A percentile compares a stretch with the other conserved stretches of the same genome.
These are phyloP conservation scores for Coreoperca whiteheadi DNA, from an alignment of 2,113 vertebrate species.

Conservation along the genomic window DNA sequence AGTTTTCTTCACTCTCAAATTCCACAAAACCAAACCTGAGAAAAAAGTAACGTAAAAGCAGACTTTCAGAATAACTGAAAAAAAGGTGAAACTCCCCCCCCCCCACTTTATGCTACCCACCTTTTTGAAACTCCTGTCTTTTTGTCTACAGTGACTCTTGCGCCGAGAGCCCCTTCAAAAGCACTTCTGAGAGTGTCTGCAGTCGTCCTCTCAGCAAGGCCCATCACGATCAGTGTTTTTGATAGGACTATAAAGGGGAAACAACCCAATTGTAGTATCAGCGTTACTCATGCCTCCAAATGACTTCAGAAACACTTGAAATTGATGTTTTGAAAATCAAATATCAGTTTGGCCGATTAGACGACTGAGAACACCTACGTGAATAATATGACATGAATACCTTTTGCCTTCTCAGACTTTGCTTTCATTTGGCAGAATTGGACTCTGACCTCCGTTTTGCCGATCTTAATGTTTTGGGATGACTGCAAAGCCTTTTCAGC, in stretches of 20 bases:
- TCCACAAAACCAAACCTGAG: slow-evolving; percentile 94
- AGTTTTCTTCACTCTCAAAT: slow-evolving; percentile 89
- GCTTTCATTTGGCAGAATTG: slow-evolving; percentile 77
- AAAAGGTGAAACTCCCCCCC: too few relatives aligned
- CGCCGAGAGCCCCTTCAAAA: slow-evolving; percentile 89
- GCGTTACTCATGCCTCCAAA: neutral
- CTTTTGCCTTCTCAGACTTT: slow-evolving; percentile 31
- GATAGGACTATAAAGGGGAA: slow-evolving; percentile 77
- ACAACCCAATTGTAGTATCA: neutral
- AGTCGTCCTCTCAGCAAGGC: slow-evolving; percentile 90
- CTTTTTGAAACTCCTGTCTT: slow-evolving; percentile 90
- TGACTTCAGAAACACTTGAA: neutral
- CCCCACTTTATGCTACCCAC: slow-evolving; percentile 78
- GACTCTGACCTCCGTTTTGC: slow-evolving; percentile 85
- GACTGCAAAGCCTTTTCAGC: slow-evolving; percentile 89
- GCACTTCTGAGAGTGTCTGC: slow-evolving; percentile 89
- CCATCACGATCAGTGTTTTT: slow-evolving; percentile 91
- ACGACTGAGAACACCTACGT: neutral
- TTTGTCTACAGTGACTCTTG: slow-evolving; percentile 88
- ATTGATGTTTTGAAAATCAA: neutral
- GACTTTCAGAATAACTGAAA: too few relatives aligned
- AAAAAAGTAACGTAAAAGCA: neutral
- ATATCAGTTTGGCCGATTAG: neutral
- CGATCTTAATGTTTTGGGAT: slow-evolving; percentile 85
- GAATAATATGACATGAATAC: slow-evolving; percentile 8